Evolutionary conservation across 2,888 invertebrate species (phyloP).

Genomic region (Branchinecta sandiegonensis): DNA sequence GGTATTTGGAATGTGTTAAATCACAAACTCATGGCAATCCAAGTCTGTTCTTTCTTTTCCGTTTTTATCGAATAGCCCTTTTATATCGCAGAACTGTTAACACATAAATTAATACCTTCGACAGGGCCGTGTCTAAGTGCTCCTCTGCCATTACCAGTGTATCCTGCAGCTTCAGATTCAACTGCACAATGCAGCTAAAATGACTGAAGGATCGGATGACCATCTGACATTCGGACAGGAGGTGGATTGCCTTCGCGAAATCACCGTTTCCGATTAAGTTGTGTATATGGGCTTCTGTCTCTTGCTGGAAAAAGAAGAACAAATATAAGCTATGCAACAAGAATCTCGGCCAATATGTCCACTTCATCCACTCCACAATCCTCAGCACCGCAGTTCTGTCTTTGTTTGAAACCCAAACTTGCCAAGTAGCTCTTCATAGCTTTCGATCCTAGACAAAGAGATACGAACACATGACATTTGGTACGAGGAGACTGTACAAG

Average conservation of each 20-base stretch:
- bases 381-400: no score
- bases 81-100: background rate
- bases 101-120: constrained; percentile 42
- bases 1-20: background rate
- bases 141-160: constrained; percentile 80
- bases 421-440: no score
- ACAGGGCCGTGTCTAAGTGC: constrained; percentile 69
- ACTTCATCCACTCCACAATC: no score
- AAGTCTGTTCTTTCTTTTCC: background rate
- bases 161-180: constrained; percentile 73
- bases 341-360: no score
- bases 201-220: constrained; percentile 71
- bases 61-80: background rate
- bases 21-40: background rate
- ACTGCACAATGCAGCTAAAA: constrained; percentile 76
- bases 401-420: no score
- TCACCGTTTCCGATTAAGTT: constrained; percentile 67
- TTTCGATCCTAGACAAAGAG: no score
- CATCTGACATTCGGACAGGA: constrained; percentile 71
- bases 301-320: constrained; percentile 40
- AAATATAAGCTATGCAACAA: no score
- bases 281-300: constrained; percentile 68
- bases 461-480: no score
- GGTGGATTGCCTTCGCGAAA: constrained; percentile 75
- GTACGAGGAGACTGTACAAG: no score